Base-by-base conservation (phyloP, 2,113 vertebrate genomes). In the Sinocyclocheilus anshuiensis region DNA sequence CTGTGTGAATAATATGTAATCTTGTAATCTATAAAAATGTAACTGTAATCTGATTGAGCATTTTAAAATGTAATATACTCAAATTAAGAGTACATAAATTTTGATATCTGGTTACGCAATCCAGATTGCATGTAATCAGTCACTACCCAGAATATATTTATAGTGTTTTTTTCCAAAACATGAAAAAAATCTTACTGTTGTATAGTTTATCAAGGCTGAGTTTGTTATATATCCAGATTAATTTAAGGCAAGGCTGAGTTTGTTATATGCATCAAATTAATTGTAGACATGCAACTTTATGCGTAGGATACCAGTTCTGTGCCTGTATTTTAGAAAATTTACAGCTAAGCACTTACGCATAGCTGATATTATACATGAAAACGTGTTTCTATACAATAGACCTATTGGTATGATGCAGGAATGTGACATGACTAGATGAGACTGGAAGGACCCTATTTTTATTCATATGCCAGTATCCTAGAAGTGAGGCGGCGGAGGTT, bases 351-450 rank as follows among this genome's bases (percentile, higher is more conserved):
- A 36, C 26, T 33, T 33, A 77, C 2, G 1, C 1, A 29, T 53
- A 77, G 13, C 75, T 77, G 7, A 11, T 16, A 77, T 77, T 20
- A 71, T 71, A 71, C 67, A 71, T 69, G 4, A 55, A 57, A 57
- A 57, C 1, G 13, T 4, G 9, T 10, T 71, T 69, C 8, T 16
- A 15, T 22, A 61, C 4, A 13, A 29, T 29, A 24, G 55, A 84
- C 61, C 45, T 75, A 63, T 78, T 75, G 16, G 5, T 63, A 71
- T 72, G 33, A n/a, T 36, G 22, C 39, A 61, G 33, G 12, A 75
- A 26, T 65, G 79, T 80, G 55, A 39, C 12, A 53, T 83, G 80
- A 24, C 67, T 77, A 72, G 39, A 78, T n/a, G 61, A 61, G 36
- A 29, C 69, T 86, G 3, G 63, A 80, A 53, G 20, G 11, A 33